Conservation (phyloP, 2,888 invertebrate genomes). For the Scaptomyza flava region DNA sequence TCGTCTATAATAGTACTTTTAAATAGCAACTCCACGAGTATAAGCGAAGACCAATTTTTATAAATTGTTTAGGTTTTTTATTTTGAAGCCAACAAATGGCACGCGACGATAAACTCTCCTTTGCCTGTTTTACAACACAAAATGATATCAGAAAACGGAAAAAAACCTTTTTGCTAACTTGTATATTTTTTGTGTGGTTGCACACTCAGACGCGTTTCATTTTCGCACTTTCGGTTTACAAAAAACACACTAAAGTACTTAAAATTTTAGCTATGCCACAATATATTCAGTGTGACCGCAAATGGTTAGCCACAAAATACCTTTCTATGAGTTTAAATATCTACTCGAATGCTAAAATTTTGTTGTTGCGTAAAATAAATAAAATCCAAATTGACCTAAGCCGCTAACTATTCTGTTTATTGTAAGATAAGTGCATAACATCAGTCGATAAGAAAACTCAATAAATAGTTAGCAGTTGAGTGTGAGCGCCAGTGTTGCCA, state of each 20-base stretch:
- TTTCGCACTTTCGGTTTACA: conserved; percentile 29
- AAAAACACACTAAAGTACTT: conserved; percentile 40
- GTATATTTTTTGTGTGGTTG: neutral
- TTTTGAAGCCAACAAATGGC: neutral
- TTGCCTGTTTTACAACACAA: neutral
- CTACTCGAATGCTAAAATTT: conserved; percentile 1
- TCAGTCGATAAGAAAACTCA: no score
- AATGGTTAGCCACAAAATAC: conserved; percentile 3
- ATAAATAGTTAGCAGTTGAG: neutral
- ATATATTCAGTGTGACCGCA: conserved; percentile 21
- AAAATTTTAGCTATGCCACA: conserved; percentile 48
- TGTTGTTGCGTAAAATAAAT: neutral
- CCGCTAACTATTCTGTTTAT: no score
- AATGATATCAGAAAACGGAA: conserved; percentile 3
- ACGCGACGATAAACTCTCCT: conserved; percentile 6
- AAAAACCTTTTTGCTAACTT: conserved; percentile 18
- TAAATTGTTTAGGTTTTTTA: neutral
- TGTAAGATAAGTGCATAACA: no score
- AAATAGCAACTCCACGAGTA: neutral
- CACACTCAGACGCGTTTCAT: conserved; percentile 26
- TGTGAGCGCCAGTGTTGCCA: no score
- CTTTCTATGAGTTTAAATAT: neutral
- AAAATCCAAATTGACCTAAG: no score
- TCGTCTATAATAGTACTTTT: neutral
- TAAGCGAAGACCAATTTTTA: neutral